These are phyloP conservation scores for Troides aeacus DNA, from an alignment of 2,888 invertebrate species.

Conservation along the genomic window DNA sequence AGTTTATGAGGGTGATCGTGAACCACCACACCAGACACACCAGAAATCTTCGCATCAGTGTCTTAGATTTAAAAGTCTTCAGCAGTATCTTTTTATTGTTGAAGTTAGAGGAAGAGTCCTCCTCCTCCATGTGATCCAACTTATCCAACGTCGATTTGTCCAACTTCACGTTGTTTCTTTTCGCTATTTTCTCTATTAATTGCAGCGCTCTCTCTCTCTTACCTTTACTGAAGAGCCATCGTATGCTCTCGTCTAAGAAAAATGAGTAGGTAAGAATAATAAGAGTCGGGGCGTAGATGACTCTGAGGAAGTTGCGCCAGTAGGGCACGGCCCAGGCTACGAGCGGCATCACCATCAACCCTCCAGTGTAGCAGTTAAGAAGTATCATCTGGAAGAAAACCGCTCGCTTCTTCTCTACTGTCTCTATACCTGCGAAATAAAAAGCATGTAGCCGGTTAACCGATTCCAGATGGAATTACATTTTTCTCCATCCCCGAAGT, in stretches of 20 bases:
- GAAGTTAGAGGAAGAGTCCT: slow-evolving; percentile 45
- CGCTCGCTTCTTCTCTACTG: slow-evolving; percentile 65
- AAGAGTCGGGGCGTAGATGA: slow-evolving; percentile 69
- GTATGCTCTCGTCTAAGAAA: slow-evolving; percentile 69
- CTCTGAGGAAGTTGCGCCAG: slow-evolving; percentile 67
- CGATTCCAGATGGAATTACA: too few relatives aligned
- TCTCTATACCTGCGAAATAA: slow-evolving; percentile 60
- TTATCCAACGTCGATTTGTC: slow-evolving; percentile 52
- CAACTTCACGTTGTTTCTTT: slow-evolving; percentile 55
- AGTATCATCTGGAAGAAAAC: slow-evolving; percentile 71
- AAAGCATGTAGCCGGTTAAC: too few relatives aligned
- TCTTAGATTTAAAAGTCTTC: slow-evolving; percentile 64
- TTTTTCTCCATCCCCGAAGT: too few relatives aligned
- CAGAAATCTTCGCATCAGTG: slow-evolving; percentile 68
- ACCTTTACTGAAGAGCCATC: slow-evolving; percentile 73
- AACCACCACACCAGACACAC: slow-evolving; percentile 75
- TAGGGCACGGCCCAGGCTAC: slow-evolving; percentile 70
- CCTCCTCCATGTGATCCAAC: slow-evolving; percentile 58
- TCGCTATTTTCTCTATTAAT: slow-evolving; percentile 65
- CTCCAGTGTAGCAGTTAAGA: slow-evolving; percentile 67
- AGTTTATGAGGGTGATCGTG: slow-evolving; percentile 72
- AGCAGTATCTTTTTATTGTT: slow-evolving; percentile 57
- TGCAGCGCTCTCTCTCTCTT: slow-evolving; percentile 53
- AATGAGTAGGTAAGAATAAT: slow-evolving; percentile 63
- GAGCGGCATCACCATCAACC: slow-evolving; percentile 67